These are phyloP conservation scores for Nephrotoma appendiculata DNA, from an alignment of 2,888 invertebrate genomes.

Conservation along the genomic window DNA sequence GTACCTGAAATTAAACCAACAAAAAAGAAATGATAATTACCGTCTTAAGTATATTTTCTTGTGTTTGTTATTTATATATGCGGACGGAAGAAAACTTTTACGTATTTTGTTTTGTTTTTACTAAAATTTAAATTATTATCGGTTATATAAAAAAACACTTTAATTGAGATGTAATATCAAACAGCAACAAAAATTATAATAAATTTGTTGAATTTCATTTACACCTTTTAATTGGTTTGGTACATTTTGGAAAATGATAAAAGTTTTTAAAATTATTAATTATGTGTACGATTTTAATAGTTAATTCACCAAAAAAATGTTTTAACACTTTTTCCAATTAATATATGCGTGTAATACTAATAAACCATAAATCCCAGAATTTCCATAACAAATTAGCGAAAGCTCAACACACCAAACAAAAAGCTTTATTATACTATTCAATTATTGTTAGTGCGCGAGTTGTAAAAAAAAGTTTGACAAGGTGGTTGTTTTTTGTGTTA, in stretches of 20 bases:
- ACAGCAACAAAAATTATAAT: not conserved
- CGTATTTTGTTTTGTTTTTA: not conserved
- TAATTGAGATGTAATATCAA: not conserved
- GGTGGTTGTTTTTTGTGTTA: not conserved
- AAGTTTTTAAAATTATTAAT: not conserved
- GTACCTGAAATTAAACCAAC: not conserved
- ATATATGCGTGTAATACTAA: not conserved
- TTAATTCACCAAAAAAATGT: not conserved
- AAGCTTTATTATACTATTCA: not conserved
- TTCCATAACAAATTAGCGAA: not conserved
- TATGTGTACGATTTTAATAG: not conserved
- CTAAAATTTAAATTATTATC: not conserved
- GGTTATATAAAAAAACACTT: not conserved
- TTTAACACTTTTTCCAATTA: not conserved
- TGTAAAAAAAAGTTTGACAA: not conserved
- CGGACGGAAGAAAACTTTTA: not conserved
- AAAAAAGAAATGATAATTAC: not conserved
- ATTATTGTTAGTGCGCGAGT: not conserved
- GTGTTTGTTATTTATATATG: not conserved
- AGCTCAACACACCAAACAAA: not conserved
- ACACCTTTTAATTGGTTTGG: not conserved
- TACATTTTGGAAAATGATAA: not conserved
- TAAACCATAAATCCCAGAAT: not conserved
- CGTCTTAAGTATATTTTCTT: not conserved
- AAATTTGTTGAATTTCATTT: not conserved